phyloP scores from a whole-genome alignment of 1,140 invertebrate genomes.

The Dermatophagoides farinae region DNA sequence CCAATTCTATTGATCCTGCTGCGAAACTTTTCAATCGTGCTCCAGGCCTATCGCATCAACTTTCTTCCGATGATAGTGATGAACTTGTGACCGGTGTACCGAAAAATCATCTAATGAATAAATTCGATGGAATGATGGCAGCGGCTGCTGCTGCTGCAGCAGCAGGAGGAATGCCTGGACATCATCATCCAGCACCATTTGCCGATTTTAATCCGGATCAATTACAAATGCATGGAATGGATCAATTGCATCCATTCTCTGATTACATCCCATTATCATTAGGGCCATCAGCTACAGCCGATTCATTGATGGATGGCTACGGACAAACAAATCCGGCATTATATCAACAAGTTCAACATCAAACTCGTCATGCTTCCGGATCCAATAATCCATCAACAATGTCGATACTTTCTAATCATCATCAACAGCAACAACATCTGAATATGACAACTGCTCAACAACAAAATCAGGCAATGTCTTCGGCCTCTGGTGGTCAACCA shows the following conservation, averaged over 20 bases:
- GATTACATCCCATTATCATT: slow-evolving; percentile 27
- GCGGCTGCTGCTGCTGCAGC: too few species aligned
- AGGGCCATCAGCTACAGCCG: slow-evolving; percentile 16
- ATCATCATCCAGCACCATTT: neutral
- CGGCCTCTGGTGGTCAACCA: slow-evolving; percentile 2
- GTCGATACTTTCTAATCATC: neutral
- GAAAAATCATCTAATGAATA: neutral
- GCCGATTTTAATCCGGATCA: slow-evolving; percentile 22
- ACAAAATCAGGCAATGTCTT: neutral
- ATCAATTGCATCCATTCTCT: slow-evolving; percentile 23
- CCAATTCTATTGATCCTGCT: slow-evolving; percentile 75
- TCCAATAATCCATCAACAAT: neutral
- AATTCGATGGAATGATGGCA: neutral
- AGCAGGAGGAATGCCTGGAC: neutral
- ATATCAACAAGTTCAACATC: neutral
- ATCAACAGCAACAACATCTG: slow-evolving; percentile 7
- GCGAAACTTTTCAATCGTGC: slow-evolving; percentile 43
- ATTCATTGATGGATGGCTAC: neutral
- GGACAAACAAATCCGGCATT: neutral
- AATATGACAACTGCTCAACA: slow-evolving; percentile 8
- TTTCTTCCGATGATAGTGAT: neutral
- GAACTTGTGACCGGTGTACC: neutral
- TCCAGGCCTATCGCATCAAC: slow-evolving; percentile 41
- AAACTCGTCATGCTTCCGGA: neutral
- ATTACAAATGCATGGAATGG: slow-evolving; percentile 21